Conservation (phyloP, 2,888 invertebrate genomes). For the Drosophila buzzatii region DNA sequence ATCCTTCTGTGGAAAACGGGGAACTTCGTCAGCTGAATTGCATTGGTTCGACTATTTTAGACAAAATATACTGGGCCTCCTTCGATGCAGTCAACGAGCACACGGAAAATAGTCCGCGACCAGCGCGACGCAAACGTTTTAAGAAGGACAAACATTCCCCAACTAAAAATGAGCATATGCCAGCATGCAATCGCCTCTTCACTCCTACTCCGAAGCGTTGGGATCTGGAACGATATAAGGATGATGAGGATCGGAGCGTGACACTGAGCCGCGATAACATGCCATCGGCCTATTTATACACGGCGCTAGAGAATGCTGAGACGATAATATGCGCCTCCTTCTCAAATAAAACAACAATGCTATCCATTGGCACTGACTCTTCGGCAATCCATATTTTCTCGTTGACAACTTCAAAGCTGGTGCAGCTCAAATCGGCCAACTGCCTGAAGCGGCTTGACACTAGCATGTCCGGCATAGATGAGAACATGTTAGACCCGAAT, state of each 20-base stretch:
- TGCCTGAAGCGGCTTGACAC: conserved; percentile 36
- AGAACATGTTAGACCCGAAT: conserved; percentile 44
- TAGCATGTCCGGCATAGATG: conserved; percentile 46
- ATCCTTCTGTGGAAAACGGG: not conserved
- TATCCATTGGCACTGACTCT: conserved; percentile 51
- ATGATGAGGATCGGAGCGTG: conserved; percentile 55
- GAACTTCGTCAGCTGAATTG: conserved; percentile 23
- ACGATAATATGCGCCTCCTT: conserved; percentile 51
- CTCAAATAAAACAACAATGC: conserved; percentile 48
- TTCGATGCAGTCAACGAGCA: conserved; percentile 26
- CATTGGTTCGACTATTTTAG: conserved; percentile 9
- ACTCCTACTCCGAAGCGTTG: conserved; percentile 46
- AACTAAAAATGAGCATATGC: conserved; percentile 22
- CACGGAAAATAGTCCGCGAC: conserved; percentile 17
- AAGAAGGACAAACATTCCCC: conserved; percentile 30
- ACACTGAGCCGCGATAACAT: conserved; percentile 24
- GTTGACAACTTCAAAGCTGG: conserved; percentile 47
- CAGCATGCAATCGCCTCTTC: conserved; percentile 31
- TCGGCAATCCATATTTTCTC: conserved; percentile 48
- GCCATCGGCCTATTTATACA: conserved; percentile 60
- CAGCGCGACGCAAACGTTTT: conserved; percentile 28
- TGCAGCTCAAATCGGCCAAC: conserved; percentile 49
- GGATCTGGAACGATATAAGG: conserved; percentile 46
- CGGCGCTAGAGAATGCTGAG: conserved; percentile 13
- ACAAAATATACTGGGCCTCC: conserved; percentile 33